Evolutionary conservation across 2,888 invertebrate species (phyloP), one percentile per base, ranked within the genome.

Genomic region (Drosophila fulvimacula): DNA sequence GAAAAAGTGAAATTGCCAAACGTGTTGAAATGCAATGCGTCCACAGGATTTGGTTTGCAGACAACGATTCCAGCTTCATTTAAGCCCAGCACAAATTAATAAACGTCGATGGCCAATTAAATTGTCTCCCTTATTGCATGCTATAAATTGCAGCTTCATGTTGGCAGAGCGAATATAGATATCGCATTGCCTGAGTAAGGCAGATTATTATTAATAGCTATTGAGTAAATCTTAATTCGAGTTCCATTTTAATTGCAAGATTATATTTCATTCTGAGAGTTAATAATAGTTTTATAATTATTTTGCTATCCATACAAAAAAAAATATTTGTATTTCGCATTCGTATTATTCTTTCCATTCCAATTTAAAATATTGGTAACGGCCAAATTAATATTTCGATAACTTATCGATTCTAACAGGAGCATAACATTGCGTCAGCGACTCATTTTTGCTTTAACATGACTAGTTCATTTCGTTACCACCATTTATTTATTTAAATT

Each of bases 91-190:
- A 72, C 70, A 76, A 85, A 90, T 89, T 85, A 85, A 85, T 88
- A 90, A 82, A 88, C 76, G 78, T 90, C 88, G 84, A 88, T 90
- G 79, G 69, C 62, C 88, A 84, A 88, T 88, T 88, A 90, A 89
- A 88, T 77, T 90, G 89, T 88, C 88, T 58, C 49, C 67, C 72
- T 69, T 82, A 85, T 79, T 87, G 75, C 72, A 77, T 59, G 81
- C 86, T 63, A 90, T 90, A 78, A 88, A 90, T 89, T 39, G 34
- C 57, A 52, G 63, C 53, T 61, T 34, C 41, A 55, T 48, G 39
- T 32, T n/a, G 56, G 41, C 51, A 58, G 65, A 64, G 52, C 57
- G 64, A 76, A 89, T 88, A 76, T 73, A 88, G 89, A 79, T 73
- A 84, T 88, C 71, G 73, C 63, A 59, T 64, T 52, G 55, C 65